These are phyloP conservation scores for Nesogale talazaci DNA, from an alignment of 2,113 vertebrate genomes.

Conservation along the genomic window DNA sequence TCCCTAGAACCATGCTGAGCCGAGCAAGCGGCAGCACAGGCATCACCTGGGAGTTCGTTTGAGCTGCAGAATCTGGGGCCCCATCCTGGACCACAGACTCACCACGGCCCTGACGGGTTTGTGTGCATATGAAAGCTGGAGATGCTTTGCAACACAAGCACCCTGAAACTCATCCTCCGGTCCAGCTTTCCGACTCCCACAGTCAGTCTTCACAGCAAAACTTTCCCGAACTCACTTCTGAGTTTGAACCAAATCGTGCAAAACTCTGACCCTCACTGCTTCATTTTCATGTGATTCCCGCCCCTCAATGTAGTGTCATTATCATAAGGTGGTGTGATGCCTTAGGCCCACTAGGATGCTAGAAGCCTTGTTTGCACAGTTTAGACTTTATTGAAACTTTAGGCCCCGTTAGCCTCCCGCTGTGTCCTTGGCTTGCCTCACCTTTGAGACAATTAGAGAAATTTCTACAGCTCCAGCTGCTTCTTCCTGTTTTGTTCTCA, in stretches of 20 bases:
- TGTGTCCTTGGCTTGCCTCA: constrained; percentile 63
- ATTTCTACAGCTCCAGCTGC: constrained; percentile 66
- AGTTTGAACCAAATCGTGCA: background rate
- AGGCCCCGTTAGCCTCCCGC: constrained; percentile 53
- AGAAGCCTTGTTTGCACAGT: background rate
- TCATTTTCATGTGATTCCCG: background rate
- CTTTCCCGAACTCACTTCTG: background rate
- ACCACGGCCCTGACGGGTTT: background rate
- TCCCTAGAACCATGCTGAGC: background rate
- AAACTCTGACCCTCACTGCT: background rate
- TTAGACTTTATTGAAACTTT: constrained; percentile 34
- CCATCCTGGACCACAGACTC: background rate
- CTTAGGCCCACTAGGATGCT: background rate
- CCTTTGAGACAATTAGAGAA: constrained; percentile 66
- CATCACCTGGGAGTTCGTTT: background rate
- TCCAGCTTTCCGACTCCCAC: background rate
- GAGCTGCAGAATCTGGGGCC: background rate
- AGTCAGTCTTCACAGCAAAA: background rate
- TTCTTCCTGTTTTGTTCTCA: constrained; percentile 77
- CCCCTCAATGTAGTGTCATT: background rate
- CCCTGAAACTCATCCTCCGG: background rate
- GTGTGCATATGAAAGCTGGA: background rate
- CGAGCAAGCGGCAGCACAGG: background rate
- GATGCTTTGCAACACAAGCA: background rate
- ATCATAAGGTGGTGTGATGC: background rate